These are phyloP conservation scores for Callorhinus ursinus DNA, from an alignment of 2,113 vertebrate species.

Conservation along the genomic window DNA sequence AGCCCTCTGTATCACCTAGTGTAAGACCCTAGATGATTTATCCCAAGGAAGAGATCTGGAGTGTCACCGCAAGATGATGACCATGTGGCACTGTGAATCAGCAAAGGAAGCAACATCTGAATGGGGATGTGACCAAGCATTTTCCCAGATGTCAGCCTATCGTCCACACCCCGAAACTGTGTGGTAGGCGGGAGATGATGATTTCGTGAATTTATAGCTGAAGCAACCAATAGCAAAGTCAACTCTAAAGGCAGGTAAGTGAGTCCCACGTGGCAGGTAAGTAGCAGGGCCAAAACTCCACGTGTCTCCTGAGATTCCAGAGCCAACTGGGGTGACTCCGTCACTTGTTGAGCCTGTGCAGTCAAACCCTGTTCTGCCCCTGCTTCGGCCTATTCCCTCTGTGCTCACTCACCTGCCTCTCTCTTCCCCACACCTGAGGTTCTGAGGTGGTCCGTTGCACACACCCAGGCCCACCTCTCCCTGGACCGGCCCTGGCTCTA, in stretches of 20 bases:
- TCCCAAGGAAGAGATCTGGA: not conserved
- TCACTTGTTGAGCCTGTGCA: not conserved
- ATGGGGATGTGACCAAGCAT: not conserved
- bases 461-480: not conserved
- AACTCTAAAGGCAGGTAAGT: not conserved
- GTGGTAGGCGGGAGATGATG: not conserved
- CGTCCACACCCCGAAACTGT: not conserved
- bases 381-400: not conserved
- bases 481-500: not conserved
- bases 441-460: not conserved
- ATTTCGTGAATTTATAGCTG: not conserved
- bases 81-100: accelerated
- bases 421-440: not conserved
- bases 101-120: not conserved
- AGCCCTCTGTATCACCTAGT: not conserved
- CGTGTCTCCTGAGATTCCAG: not conserved
- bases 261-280: not conserved
- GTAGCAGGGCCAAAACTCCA: not conserved
- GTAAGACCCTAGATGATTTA: not conserved
- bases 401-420: not conserved
- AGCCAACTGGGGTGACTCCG: not conserved
- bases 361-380: too few relatives aligned
- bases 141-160: not conserved
- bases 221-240: not conserved
- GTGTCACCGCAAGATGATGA: not conserved